A percentile compares a stretch with the other conserved stretches of the same genome.
Conservation (phyloP, 2,113 vertebrate species). For the Pluvialis apricaria region DNA sequence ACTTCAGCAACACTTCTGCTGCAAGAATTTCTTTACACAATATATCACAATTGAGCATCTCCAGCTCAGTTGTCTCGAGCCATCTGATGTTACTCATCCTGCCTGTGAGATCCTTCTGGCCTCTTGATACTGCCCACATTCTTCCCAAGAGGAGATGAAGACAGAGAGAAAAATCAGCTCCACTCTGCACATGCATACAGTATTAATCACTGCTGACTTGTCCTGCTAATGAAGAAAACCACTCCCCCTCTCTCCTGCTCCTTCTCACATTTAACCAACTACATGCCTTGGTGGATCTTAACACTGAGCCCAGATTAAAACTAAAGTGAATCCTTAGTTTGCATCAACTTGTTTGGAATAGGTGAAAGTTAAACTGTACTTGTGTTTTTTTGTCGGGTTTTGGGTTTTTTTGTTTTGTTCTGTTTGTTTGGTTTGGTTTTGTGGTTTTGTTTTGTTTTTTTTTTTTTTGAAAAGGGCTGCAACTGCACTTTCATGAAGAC, state of each 20-base stretch:
- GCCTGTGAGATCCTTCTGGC: not conserved
- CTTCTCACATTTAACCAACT: not conserved
- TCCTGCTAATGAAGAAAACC: not conserved
- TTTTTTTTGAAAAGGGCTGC: not conserved
- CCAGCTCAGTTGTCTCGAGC: not conserved
- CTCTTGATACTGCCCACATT: not conserved
- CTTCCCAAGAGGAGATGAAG: not conserved
- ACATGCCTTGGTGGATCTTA: not conserved
- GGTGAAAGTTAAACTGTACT: not conserved
- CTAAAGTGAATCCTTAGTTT: not conserved
- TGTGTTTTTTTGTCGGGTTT: too few species aligned
- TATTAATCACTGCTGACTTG: not conserved
- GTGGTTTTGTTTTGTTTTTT: not conserved
- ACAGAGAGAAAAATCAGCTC: not conserved
- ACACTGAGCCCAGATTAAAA: not conserved
- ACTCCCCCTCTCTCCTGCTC: not conserved
- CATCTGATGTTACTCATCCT: conserved; percentile 1
- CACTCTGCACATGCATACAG: not conserved
- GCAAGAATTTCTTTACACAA: not conserved
- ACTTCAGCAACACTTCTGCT: not conserved
- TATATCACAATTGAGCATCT: not conserved
- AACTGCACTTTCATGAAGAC: not conserved
- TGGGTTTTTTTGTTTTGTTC: too few species aligned
- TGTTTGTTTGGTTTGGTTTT: not conserved
- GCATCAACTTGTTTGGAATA: not conserved